These are phyloP conservation scores for Chelon auratus DNA, from an alignment of 2,797 vertebrate species.

Conservation along the genomic window DNA sequence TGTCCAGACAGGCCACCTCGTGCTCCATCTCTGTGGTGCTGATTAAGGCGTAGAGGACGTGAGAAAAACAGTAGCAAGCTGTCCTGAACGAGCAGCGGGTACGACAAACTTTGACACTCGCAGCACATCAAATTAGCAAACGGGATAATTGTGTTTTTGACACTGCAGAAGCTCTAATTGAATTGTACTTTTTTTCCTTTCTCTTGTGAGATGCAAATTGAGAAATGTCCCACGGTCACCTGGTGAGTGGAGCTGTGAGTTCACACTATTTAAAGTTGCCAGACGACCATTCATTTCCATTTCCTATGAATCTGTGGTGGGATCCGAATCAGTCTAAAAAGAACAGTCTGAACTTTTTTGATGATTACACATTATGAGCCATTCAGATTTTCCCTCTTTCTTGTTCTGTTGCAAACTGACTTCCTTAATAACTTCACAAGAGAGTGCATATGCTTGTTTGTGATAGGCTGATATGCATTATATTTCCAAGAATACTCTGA, in stretches of 20 bases:
- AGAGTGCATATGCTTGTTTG: too few species aligned
- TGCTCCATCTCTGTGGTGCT: constrained; percentile 99
- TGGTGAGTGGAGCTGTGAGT: constrained; percentile 3
- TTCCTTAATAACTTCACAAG: too few species aligned
- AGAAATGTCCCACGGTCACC: constrained; percentile 8
- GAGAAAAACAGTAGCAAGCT: constrained; percentile 12
- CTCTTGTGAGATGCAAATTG: constrained; percentile 11
- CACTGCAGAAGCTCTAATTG: background rate
- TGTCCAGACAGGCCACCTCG: constrained; percentile 98
- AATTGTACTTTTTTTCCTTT: background rate
- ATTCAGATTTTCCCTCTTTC: too few species aligned
- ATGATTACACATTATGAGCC: too few species aligned
- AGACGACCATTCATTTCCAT: background rate
- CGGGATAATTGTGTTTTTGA: constrained; percentile 14
- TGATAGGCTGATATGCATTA: too few species aligned
- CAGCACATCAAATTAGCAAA: background rate
- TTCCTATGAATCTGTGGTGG: background rate
- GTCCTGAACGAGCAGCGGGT: background rate
- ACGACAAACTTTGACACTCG: background rate
- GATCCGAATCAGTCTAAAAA: background rate
- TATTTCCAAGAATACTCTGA: background rate
- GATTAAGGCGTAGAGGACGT: constrained; percentile 14
- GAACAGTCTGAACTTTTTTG: too few species aligned
- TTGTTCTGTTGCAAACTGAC: too few species aligned
- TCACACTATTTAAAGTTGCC: constrained; percentile 3